These are phyloP conservation scores for Zosterops hypoxanthus DNA, from an alignment of 2,113 vertebrate species.

Conservation along the genomic window DNA sequence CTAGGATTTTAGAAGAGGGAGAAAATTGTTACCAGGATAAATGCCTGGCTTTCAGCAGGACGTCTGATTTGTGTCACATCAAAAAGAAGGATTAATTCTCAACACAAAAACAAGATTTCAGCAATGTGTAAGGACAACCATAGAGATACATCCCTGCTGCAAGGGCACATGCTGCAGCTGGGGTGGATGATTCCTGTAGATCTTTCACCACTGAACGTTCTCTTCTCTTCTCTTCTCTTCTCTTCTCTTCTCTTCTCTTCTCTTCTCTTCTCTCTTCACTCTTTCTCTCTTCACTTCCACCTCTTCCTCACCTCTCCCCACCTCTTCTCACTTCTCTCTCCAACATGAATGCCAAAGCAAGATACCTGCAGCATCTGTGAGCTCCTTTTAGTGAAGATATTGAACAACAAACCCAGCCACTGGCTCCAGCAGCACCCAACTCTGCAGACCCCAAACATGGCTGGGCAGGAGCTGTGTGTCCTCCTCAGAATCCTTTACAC, in stretches of 20 bases:
- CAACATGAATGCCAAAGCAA: background rate
- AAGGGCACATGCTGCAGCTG: background rate
- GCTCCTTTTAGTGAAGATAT: background rate
- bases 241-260: no score
- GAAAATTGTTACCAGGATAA: background rate
- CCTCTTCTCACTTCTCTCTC: background rate
- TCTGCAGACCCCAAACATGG: background rate
- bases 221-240: background rate
- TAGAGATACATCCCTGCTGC: background rate
- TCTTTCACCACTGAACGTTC: background rate
- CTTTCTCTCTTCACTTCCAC: no score
- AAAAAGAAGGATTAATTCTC: background rate
- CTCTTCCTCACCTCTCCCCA: no score
- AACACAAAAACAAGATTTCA: background rate
- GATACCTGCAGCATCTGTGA: background rate
- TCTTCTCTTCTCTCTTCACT: rapidly evolving
- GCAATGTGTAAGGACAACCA: background rate
- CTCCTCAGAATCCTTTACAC: background rate
- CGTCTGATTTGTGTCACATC: background rate
- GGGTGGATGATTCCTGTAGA: background rate
- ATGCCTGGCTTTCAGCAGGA: background rate
- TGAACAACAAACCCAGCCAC: background rate
- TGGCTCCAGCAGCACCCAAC: rapidly evolving
- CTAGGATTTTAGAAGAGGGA: background rate
- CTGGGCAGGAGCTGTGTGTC: background rate